Base-by-base conservation (phyloP, 2,888 invertebrate genomes). In the Stictocephala bisonia region DNA sequence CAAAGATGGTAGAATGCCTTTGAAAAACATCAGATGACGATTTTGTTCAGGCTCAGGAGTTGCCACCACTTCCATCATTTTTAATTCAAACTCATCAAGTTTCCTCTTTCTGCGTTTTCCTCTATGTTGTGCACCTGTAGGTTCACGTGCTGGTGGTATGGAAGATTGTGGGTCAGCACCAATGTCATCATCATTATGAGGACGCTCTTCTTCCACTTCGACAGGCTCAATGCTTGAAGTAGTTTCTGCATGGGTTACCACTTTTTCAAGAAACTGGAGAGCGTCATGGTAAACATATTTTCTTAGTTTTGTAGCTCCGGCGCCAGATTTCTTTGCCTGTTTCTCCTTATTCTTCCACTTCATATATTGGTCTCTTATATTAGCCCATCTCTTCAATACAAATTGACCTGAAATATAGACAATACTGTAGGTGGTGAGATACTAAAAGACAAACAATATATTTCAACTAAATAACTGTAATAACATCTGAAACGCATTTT, bases 11-110 rank as follows among this genome's bases (percentile, higher is more conserved):
- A 76, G 22, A 40, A 76, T 53, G 13, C 73, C 74, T 73, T 76
- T 74, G 41, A 76, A 76, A 76, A 76, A 76, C 48, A 70, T 69
- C 20, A 76, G 26, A 53, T 74, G 74, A 24, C 75, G 66, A 53
- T 74, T 60, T 75, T 7, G 67, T 74, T 74, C 73, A 15, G 60
- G 35, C 31, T 60, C 60, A n/a, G 60, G 68, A 9, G 26, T 24
- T 50, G 48, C 68, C n/a, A 68, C 41, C 20, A 67, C 50, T 66
- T 51, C 51, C 15, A 73, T 41, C 73, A 73, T 69, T 58, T 60
- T 73, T 13, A 51, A 22, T 18, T 73, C 48, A 24, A 69, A 58
- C 22, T 69, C 60, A 31, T 26, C 56, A n/a, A 72, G 3, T 58
- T 66, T 67, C n/a, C 22, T 68, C 20, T 50, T 44, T 27, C 13